Evolutionary conservation across 2,797 vertebrate genomes (phyloP).

Genomic region (Anabacerthia variegaticeps): DNA sequence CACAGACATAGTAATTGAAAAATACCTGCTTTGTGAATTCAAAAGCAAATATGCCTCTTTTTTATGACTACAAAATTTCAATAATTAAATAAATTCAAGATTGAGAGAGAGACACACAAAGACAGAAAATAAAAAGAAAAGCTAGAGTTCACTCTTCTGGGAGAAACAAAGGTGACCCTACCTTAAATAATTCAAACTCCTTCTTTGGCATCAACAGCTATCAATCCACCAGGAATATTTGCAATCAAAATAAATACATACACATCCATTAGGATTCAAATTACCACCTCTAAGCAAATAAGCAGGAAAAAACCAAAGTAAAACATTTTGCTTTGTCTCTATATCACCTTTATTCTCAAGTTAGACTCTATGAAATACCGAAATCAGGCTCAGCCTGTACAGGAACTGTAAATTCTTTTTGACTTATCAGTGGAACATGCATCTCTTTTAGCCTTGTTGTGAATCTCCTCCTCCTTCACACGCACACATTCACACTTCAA

Average conservation of each 20-base stretch:
- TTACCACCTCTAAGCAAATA: not conserved
- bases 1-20: not conserved
- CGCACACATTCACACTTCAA: rapidly evolving
- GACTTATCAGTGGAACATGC: not conserved
- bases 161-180: conserved; percentile 73
- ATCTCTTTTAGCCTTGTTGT: not conserved
- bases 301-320: not conserved
- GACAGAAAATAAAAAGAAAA: not conserved
- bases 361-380: not conserved
- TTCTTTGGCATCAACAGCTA: conserved; percentile 99
- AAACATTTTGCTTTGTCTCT: not conserved
- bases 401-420: not conserved
- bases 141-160: conserved; percentile 29
- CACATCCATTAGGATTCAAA: not conserved
- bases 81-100: not conserved
- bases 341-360: not conserved
- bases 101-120: conserved; percentile 6
- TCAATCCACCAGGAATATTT: conserved; percentile 67
- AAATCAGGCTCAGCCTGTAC: not conserved
- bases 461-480: not conserved
- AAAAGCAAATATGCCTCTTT: not conserved
- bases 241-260: conserved; percentile 57
- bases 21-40: not conserved
- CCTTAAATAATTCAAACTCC: conserved; percentile 99
- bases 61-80: not conserved